phyloP scores from a whole-genome alignment of 1,140 invertebrate genomes.

The Anastatus disparis region DNA sequence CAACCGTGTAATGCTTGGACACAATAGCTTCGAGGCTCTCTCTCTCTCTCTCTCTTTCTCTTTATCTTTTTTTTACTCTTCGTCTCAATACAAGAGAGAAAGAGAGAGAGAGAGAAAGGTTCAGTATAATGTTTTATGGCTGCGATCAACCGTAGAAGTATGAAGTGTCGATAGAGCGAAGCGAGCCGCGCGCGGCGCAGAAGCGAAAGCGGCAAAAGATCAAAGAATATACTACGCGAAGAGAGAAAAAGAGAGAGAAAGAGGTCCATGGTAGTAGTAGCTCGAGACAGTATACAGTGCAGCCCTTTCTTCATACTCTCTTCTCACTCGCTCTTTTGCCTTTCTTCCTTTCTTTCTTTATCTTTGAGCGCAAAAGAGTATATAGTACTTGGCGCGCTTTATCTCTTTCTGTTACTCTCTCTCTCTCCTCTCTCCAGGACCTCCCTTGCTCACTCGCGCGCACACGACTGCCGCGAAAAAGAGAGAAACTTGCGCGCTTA shows the following conservation, averaged over 20 bases:
- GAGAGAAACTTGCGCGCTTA: too few relatives aligned
- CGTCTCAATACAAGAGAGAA: background rate
- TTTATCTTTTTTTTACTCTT: background rate
- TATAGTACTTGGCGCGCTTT: background rate
- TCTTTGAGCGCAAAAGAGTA: too few relatives aligned
- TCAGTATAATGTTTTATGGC: constrained; percentile 66
- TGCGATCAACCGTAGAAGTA: constrained; percentile 66
- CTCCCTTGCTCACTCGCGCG: constrained; percentile 9
- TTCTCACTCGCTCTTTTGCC: constrained; percentile 27
- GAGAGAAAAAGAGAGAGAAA: too few relatives aligned
- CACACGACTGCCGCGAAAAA: too few relatives aligned
- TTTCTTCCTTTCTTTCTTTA: background rate
- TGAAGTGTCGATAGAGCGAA: constrained; percentile 69
- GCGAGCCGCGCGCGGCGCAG: too few relatives aligned
- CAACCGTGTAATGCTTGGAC: constrained; percentile 48
- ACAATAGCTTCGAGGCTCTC: constrained; percentile 48
- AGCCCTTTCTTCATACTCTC: constrained; percentile 42
- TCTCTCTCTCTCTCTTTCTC: constrained; percentile 5
- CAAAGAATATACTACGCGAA: constrained; percentile 63
- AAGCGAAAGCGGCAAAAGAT: constrained; percentile 67
- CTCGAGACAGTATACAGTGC: constrained; percentile 49
- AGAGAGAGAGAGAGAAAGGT: constrained; percentile 41
- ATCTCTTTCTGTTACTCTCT: constrained; percentile 33
- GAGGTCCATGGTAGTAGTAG: too few relatives aligned
- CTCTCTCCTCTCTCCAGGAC: constrained; percentile 1